A percentile compares a stretch with the other conserved stretches of the same genome.
Evolutionary conservation across 2,797 vertebrate species (phyloP).

Genomic region (Urocyon cinereoargenteus): DNA sequence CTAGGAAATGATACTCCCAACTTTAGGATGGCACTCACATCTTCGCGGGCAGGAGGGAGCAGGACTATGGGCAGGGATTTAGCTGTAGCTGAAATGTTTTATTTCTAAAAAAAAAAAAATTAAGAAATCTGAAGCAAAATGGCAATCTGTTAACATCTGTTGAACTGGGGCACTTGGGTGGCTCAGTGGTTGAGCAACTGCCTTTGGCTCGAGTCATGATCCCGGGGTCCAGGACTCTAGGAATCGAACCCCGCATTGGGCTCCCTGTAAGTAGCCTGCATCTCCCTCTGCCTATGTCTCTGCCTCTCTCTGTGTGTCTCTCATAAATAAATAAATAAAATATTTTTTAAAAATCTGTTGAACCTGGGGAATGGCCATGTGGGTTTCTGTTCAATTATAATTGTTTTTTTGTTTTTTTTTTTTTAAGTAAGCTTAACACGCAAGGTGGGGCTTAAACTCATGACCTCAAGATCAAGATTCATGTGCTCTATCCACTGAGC

Average conservation of each 20-base stretch:
- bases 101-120: constrained; percentile 1
- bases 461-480: background rate
- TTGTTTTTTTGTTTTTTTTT: background rate
- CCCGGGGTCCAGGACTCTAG: too few species aligned
- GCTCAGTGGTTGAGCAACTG: too few species aligned
- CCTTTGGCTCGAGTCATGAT: too few species aligned
- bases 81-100: background rate
- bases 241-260: too few species aligned
- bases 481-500: background rate
- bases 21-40: background rate
- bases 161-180: background rate
- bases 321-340: too few species aligned
- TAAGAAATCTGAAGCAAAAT: constrained; percentile 43
- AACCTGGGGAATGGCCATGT: background rate
- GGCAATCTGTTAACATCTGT: background rate
- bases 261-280: too few species aligned
- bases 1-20: background rate
- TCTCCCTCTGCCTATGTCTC: too few species aligned
- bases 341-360: background rate
- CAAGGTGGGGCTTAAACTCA: background rate
- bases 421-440: background rate
- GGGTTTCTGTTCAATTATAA: constrained; percentile 9
- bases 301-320: too few species aligned
- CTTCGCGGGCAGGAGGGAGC: background rate
- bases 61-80: background rate